Evolutionary conservation across 2,797 vertebrate species (phyloP).

Genomic region (Gymnothorax reevesii): DNA sequence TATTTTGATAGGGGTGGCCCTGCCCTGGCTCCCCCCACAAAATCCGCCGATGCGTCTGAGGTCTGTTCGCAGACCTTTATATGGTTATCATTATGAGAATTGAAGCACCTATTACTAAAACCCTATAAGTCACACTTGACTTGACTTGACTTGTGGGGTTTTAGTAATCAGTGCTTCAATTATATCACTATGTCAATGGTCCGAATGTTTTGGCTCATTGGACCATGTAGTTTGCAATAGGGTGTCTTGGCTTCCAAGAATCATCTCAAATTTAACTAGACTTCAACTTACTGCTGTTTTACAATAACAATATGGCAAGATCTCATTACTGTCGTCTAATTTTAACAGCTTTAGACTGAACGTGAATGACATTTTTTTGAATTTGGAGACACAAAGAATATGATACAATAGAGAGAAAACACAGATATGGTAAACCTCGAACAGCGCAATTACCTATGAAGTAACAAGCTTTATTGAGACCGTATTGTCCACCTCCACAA

Average conservation of each 20-base stretch:
- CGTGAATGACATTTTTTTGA: constrained; percentile 14
- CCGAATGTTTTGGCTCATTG: too few relatives aligned
- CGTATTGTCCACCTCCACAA: neutral
- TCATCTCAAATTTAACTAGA: neutral
- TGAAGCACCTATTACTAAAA: too few relatives aligned
- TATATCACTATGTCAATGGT: too few relatives aligned
- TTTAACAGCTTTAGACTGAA: constrained; percentile 12
- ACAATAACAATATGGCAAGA: neutral
- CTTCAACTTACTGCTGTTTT: neutral
- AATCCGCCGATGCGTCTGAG: too few relatives aligned
- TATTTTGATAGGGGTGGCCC: too few relatives aligned
- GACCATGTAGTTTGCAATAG: neutral
- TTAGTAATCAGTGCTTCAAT: too few relatives aligned
- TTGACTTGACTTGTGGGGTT: too few relatives aligned
- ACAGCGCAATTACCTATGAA: neutral
- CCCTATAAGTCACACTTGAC: too few relatives aligned
- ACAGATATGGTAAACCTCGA: neutral
- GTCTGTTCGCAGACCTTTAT: too few relatives aligned
- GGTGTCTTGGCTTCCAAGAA: neutral
- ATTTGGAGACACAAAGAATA: neutral
- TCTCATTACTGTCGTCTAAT: neutral
- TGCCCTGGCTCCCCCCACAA: too few relatives aligned
- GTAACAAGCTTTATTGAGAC: constrained; percentile 8
- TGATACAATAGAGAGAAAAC: neutral
- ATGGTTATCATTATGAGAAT: too few relatives aligned